Base-by-base conservation (phyloP, 1,140 invertebrate species). In the Sitobion miscanthi region DNA sequence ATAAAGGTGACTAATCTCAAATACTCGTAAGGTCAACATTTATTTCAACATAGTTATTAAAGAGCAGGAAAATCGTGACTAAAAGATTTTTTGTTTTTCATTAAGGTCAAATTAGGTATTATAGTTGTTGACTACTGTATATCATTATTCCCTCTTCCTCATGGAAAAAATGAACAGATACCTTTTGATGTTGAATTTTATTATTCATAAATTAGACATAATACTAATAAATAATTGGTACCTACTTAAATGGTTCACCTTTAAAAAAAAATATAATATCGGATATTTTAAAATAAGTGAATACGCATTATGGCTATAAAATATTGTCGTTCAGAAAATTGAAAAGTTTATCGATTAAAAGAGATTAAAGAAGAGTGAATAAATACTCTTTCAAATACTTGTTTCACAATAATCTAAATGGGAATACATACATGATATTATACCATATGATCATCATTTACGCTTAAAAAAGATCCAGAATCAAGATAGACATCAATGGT, bases 61-160 rank as follows among this genome's bases (percentile, higher is more conserved):
- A 57, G 9, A 89, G 52, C 23, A 89, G 49, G 54, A 54, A 89
- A 89, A 89, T 57, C 88, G 88, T 89, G 88, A 89, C 35, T 21
- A 38, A 89, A 54, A 35, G 11, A 35, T 57, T 25, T 89, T 89
- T 6, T 89, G 38, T 87, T 89, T 89, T 57, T 30, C 38, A 57
- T 54, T 57, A 89, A 89, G 88, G 88, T 57, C 86, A 23, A 89
- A 57, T 57, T 25, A 57, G 35, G 5, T 89, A 57, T 42, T 89
- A 57, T 42, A 57, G 54, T 89, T 89, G 14, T 77, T 77, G n/a
- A 77, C 62, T 21, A n/a, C n/a, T 20, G 30, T 87, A 38, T 52
- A 49, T 14, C 7, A 30, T 54, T 87, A 49, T 87, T 87, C 4
- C 14, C 11, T 17, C 23, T 89, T 89, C 49, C 87, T 54, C 52